Conservation (phyloP, 2,113 vertebrate genomes). For the Leptosomus discolor region DNA sequence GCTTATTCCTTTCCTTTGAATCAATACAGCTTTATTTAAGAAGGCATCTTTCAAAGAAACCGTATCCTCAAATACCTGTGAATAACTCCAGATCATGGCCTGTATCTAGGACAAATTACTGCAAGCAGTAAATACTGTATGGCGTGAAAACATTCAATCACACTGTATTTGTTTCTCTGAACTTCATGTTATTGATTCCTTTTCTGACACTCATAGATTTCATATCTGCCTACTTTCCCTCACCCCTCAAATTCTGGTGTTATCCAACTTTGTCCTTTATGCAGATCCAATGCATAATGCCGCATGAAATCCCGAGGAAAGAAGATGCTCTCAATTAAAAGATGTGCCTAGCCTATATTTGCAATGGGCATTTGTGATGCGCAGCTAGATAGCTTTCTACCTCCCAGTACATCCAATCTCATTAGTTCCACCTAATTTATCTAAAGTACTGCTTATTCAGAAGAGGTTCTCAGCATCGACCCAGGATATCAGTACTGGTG, state of each 20-base stretch:
- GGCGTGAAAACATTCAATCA: not conserved
- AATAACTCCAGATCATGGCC: not conserved
- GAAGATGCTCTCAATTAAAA: conserved; percentile 27
- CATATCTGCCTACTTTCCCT: not conserved
- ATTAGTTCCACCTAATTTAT: not conserved
- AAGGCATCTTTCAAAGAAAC: not conserved
- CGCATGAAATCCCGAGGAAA: not conserved
- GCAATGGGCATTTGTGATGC: not conserved
- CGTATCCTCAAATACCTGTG: not conserved
- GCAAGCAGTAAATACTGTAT: not conserved
- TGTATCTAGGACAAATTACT: not conserved
- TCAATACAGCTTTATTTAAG: not conserved
- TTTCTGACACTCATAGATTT: conserved; percentile 35
- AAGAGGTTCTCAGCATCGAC: not conserved
- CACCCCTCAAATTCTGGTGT: not conserved
- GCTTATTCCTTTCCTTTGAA: not conserved
- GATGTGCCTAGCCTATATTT: not conserved
- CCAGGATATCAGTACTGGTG: not conserved
- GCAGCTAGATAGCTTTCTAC: not conserved
- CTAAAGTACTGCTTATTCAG: not conserved
- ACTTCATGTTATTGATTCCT: conserved; percentile 9
- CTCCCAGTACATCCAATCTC: not conserved
- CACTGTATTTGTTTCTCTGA: not conserved
- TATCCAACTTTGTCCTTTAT: not conserved
- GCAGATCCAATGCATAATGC: conserved; percentile 21